A percentile compares a stretch with the other conserved stretches of the same genome.
Conservation (phyloP, 2,797 vertebrate genomes). For the Cheirogaleus major region DNA sequence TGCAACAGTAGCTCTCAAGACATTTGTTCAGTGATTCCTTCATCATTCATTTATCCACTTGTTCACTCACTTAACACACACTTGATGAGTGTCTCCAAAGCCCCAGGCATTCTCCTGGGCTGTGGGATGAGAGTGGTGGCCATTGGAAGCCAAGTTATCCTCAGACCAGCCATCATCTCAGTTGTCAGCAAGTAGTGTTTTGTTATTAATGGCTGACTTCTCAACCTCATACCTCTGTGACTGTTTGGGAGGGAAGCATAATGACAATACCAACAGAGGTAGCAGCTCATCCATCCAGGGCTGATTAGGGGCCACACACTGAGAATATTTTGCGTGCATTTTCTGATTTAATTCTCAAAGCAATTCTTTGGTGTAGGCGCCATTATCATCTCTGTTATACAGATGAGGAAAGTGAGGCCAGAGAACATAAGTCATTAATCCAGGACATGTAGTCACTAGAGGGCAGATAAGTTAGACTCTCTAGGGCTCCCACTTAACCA, state of each 20-base stretch:
- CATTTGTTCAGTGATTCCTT: not conserved
- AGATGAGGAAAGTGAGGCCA: not conserved
- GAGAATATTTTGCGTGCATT: not conserved
- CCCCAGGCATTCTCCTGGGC: not conserved
- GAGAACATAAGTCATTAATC: not conserved
- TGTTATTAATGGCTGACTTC: not conserved
- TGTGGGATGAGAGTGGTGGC: not conserved
- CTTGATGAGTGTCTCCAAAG: not conserved
- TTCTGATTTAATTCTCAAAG: not conserved
- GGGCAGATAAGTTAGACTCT: accelerated
- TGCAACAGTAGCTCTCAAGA: not conserved
- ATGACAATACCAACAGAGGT: not conserved
- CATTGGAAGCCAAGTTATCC: not conserved
- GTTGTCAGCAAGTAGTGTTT: not conserved
- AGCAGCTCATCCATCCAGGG: not conserved
- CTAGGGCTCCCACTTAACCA: not conserved
- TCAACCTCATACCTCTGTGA: not conserved
- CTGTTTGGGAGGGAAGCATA: not conserved
- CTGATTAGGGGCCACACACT: not conserved
- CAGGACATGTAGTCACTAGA: accelerated
- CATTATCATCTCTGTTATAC: not conserved
- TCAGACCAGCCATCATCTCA: not conserved
- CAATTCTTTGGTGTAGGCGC: not conserved
- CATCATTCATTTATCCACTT: not conserved
- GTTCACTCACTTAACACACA: not conserved